Base-by-base conservation (phyloP, 1,140 invertebrate species). In the Cephus cinctus region DNA sequence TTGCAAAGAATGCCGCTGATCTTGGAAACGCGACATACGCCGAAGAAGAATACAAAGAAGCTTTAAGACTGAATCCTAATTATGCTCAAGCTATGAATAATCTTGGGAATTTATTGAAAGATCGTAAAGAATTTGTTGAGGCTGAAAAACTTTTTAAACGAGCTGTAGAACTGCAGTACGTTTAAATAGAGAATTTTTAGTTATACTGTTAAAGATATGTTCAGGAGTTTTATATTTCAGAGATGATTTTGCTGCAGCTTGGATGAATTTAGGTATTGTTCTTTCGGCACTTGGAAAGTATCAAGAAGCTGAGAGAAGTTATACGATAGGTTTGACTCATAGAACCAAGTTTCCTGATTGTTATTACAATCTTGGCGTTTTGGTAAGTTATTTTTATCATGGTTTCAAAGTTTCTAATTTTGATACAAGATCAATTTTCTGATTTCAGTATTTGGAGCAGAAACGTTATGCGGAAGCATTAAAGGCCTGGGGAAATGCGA, bases 21-120 rank as follows among this genome's bases (percentile, higher is more conserved):
- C 72, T 73, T n/a, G 83, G 87, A 18, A 76, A 92, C 55, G 77
- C 75, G 42, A 63, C 76, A 9, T 75, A 82, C 52, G 93, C 94
- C 2, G 81, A 93, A 42, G 53, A 76, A 14, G 85, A 89, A 70
- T 98, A 98, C 71, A 78, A 81, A 68, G 78, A 84, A 62, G 90
- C 92, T 20, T 81, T 94, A 41, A 78, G 87, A 51, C 74, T 98
- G 12, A 85, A 95, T 80, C 92, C 93, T 5, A 76, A 86, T 12
- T 98, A 98, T 75, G 92, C 96, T 74, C 93, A 96, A 76, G 95
- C 96, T 0, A 90, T 98, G 85, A 98, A 98, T 72, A 98, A 98
- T 78, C 81, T 98, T 32, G 95, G 90, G 1, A 98, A 98, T 78
- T 80, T 98, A 43, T 78, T 96, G 20, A 89, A 94, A 65, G 88